These are phyloP conservation scores for Drosophila histrio DNA, from an alignment of 2,888 invertebrate species.

Conservation along the genomic window DNA sequence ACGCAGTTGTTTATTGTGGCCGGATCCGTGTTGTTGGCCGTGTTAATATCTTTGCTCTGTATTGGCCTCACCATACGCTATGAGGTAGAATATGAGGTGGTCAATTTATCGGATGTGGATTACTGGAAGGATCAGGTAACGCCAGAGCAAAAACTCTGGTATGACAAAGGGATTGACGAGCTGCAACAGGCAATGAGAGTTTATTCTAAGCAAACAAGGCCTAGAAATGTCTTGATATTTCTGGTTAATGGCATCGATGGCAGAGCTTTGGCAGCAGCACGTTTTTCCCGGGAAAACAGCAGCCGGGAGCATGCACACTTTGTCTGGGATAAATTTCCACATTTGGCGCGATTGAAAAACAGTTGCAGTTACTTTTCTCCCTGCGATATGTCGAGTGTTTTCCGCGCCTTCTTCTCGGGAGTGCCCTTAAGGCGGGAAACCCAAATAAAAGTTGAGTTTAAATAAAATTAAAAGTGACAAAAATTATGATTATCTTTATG, in stretches of 20 bases:
- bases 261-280: slow-evolving; percentile 89
- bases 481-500: too few relatives aligned
- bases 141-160: slow-evolving; percentile 83
- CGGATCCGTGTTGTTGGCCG: slow-evolving; percentile 60
- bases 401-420: slow-evolving; percentile 92
- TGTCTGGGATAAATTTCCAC: slow-evolving; percentile 91
- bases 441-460: too few relatives aligned
- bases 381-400: slow-evolving; percentile 93
- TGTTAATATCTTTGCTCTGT: slow-evolving; percentile 73
- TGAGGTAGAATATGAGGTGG: slow-evolving; percentile 75
- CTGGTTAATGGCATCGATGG: slow-evolving; percentile 95
- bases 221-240: slow-evolving; percentile 91
- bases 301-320: slow-evolving; percentile 79
- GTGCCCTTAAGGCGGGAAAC: slow-evolving; percentile 86
- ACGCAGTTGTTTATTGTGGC: slow-evolving; percentile 74
- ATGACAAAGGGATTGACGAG: slow-evolving; percentile 84
- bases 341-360: slow-evolving; percentile 92
- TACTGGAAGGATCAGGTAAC: slow-evolving; percentile 73
- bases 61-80: slow-evolving; percentile 74
- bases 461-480: too few relatives aligned
- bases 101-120: slow-evolving; percentile 61
- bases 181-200: slow-evolving; percentile 86
- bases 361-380: slow-evolving; percentile 92
- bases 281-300: slow-evolving; percentile 86
- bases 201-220: slow-evolving; percentile 79